These are phyloP conservation scores for Chydorus sphaericus DNA, from an alignment of 2,888 invertebrate species.

Conservation along the genomic window DNA sequence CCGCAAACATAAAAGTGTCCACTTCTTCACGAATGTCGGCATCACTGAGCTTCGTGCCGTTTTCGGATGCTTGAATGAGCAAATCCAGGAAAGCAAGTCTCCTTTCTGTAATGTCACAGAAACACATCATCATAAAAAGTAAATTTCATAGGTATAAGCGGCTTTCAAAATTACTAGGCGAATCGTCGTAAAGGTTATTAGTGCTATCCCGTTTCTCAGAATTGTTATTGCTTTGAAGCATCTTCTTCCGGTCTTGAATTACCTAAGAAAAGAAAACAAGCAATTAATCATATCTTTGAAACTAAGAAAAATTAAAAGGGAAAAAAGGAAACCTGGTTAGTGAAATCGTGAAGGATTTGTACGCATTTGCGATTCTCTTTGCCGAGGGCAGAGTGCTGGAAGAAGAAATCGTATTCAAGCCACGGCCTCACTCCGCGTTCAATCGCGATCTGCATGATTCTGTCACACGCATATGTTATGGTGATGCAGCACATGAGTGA, in stretches of 20 bases:
- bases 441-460: constrained; percentile 9
- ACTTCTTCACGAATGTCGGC: constrained; percentile 11
- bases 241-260: constrained; percentile 2
- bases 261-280: background rate
- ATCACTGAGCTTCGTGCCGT: background rate
- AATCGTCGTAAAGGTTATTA: background rate
- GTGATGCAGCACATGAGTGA: no score
- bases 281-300: background rate
- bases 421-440: constrained; percentile 11
- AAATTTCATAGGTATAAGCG: background rate
- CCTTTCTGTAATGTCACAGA: background rate
- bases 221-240: background rate
- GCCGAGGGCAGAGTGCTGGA: constrained; percentile 5
- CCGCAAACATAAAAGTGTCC: constrained; percentile 10
- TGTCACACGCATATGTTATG: no score
- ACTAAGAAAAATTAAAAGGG: background rate
- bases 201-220: background rate
- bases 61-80: constrained; percentile 1
- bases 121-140: no score
- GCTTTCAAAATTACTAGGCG: background rate
- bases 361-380: background rate
- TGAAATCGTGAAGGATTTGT: constrained; percentile 9
- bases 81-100: constrained; percentile 9
- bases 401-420: constrained; percentile 8
- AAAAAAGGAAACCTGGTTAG: background rate